Evolutionary conservation across 2,888 invertebrate species (phyloP).

Genomic region (Amphipyra berbera): DNA sequence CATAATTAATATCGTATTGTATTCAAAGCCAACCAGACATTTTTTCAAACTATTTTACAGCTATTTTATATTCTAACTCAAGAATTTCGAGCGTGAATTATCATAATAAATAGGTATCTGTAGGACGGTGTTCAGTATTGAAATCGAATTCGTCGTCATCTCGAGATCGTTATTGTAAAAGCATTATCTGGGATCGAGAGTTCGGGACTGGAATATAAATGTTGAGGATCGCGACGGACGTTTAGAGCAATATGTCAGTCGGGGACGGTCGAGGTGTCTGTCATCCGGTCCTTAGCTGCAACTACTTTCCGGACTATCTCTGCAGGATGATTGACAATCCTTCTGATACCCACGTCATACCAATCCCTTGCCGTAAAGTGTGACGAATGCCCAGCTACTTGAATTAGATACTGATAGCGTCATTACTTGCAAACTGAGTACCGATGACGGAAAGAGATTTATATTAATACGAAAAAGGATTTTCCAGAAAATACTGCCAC

Average conservation of each 20-base stretch:
- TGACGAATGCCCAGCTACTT: conserved; percentile 57
- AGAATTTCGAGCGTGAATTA: conserved; percentile 64
- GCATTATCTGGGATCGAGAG: conserved; percentile 83
- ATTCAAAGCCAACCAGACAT: conserved; percentile 43
- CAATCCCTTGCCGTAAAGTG: conserved; percentile 51
- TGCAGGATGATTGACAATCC: conserved; percentile 59
- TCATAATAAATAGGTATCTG: conserved; percentile 69
- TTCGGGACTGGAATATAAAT: conserved; percentile 83
- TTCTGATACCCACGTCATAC: conserved; percentile 56
- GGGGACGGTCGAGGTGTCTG: conserved; percentile 61
- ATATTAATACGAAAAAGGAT: conserved; percentile 34
- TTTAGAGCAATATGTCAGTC: conserved; percentile 84
- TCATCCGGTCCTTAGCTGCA: conserved; percentile 56
- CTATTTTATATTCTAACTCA: conserved; percentile 64
- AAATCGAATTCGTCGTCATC: conserved; percentile 81
- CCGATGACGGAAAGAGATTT: conserved; percentile 33
- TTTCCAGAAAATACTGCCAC: conserved; percentile 21
- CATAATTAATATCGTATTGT: conserved; percentile 59
- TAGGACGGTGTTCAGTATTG: conserved; percentile 71
- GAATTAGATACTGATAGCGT: conserved; percentile 58
- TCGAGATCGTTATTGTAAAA: conserved; percentile 85
- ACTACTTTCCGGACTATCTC: conserved; percentile 52
- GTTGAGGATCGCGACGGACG: conserved; percentile 72
- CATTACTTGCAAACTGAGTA: conserved; percentile 51
- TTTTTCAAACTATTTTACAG: conserved; percentile 37